phyloP scores from a whole-genome alignment of 1,140 invertebrate genomes.

The Capitella teleta region DNA sequence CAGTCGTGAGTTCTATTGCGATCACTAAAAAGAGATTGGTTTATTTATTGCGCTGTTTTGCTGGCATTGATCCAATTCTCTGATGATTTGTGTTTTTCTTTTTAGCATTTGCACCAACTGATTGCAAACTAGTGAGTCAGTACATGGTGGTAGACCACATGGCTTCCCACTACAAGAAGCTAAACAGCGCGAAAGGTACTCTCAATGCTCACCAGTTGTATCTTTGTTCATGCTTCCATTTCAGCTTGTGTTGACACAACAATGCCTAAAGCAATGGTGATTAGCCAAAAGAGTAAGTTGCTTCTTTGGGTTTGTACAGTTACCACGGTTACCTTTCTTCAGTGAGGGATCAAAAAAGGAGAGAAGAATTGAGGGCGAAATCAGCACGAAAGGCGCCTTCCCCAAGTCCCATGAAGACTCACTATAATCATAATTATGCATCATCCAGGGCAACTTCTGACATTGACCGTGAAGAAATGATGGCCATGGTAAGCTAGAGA shows the following conservation, averaged over 20 bases:
- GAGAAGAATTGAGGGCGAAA: too few relatives aligned
- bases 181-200: slow-evolving; percentile 33
- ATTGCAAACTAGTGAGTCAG: slow-evolving; percentile 31
- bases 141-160: slow-evolving; percentile 37
- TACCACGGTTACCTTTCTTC: too few relatives aligned
- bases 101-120: slow-evolving; percentile 33
- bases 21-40: background rate
- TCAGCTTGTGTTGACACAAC: slow-evolving; percentile 34
- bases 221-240: slow-evolving; percentile 9
- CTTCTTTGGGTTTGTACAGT: background rate
- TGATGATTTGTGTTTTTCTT: slow-evolving; percentile 4
- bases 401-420: too few relatives aligned
- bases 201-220: background rate
- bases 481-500: too few relatives aligned
- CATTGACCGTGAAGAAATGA: too few relatives aligned
- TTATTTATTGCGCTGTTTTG: background rate
- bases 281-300: slow-evolving; percentile 33
- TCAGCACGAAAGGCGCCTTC: too few relatives aligned
- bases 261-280: slow-evolving; percentile 24
- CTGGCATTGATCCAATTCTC: background rate
- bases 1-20: slow-evolving; percentile 10
- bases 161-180: slow-evolving; percentile 36
- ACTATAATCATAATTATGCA: too few relatives aligned
- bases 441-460: too few relatives aligned
- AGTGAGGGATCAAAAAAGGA: too few relatives aligned